Evolutionary conservation across 2,888 invertebrate species (phyloP).

Genomic region (Morpho helenor): DNA sequence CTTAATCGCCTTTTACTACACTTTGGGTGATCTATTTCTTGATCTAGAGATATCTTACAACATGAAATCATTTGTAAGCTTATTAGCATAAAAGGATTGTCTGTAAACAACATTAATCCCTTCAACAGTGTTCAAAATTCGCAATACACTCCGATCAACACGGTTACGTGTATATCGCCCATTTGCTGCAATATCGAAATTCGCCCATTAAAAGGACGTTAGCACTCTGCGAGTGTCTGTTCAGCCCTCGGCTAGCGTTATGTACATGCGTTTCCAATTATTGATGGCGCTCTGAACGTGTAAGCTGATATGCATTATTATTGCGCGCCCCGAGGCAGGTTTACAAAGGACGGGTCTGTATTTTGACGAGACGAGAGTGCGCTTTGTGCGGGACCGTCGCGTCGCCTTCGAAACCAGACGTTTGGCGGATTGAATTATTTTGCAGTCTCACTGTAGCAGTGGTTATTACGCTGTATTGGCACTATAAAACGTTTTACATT

Average conservation of each 20-base stretch:
- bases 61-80: too few relatives aligned
- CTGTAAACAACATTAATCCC: not conserved
- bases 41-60: too few relatives aligned
- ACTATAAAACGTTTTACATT: slow-evolving; percentile 4
- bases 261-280: slow-evolving; percentile 35
- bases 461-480: slow-evolving; percentile 7
- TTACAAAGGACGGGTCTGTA: slow-evolving; percentile 24
- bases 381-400: slow-evolving; percentile 17
- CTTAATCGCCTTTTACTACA: too few relatives aligned
- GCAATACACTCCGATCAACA: not conserved
- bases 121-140: not conserved
- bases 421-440: slow-evolving; percentile 25
- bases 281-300: slow-evolving; percentile 39
- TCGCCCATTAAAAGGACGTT: slow-evolving; percentile 7
- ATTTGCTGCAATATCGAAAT: slow-evolving; percentile 3
- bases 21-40: too few relatives aligned
- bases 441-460: slow-evolving; percentile 18
- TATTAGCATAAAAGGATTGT: not conserved
- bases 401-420: slow-evolving; percentile 26
- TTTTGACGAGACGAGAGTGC: slow-evolving; percentile 20
- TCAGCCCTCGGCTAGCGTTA: slow-evolving; percentile 9
- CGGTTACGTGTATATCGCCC: too few relatives aligned
- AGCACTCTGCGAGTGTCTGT: not conserved
- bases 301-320: slow-evolving; percentile 43
- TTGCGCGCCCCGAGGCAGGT: slow-evolving; percentile 23